Conservation (phyloP, 64 coral and sea anemone species). For the Montipora capricornis region DNA sequence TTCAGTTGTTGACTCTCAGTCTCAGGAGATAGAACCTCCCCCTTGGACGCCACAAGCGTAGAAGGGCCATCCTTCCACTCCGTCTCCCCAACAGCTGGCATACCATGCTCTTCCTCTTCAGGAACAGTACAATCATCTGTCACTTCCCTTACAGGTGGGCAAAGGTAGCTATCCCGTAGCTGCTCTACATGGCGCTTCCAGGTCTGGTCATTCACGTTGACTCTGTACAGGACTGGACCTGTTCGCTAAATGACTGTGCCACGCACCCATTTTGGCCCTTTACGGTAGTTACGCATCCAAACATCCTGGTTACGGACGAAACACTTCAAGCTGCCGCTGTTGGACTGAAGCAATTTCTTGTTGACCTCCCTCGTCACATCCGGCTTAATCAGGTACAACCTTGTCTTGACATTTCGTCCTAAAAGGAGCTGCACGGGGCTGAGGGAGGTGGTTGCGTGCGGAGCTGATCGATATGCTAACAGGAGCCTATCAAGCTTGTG, state of each 20-base stretch:
- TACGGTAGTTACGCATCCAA: constrained; percentile 45
- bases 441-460: constrained; percentile 37
- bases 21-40: too few relatives aligned
- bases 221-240: constrained; percentile 50
- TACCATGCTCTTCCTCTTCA: too few relatives aligned
- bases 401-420: constrained; percentile 30
- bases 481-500: too few relatives aligned
- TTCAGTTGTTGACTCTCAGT: too few relatives aligned
- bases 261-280: constrained; percentile 13
- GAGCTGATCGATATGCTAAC: constrained; percentile 33
- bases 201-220: constrained; percentile 28
- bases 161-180: too few relatives aligned
- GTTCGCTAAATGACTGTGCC: constrained; percentile 9
- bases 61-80: too few relatives aligned
- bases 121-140: too few relatives aligned
- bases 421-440: constrained; percentile 52
- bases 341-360: constrained; percentile 33
- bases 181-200: not conserved
- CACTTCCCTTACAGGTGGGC: too few relatives aligned
- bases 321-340: not conserved
- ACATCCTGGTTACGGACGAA: constrained; percentile 18
- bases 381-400: constrained; percentile 30
- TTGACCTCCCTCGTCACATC: constrained; percentile 46
- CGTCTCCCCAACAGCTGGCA: too few relatives aligned
- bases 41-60: too few relatives aligned